Percentiles rank a stretch among this genome's conserved stretches.
These are phyloP conservation scores for Papilio machaon DNA, from an alignment of 1,140 invertebrate species.

Conservation along the genomic window DNA sequence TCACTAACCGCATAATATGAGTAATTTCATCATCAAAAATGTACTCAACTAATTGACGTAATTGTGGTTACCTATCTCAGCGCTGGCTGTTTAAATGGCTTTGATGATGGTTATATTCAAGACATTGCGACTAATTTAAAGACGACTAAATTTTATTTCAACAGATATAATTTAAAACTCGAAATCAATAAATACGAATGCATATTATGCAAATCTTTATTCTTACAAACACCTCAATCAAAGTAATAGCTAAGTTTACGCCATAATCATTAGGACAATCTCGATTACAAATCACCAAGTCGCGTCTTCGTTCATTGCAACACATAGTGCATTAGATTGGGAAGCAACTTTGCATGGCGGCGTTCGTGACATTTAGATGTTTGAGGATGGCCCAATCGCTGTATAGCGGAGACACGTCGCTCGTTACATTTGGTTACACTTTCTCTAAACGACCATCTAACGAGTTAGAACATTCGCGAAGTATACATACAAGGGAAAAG, in stretches of 20 bases:
- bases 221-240: neutral
- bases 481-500: neutral
- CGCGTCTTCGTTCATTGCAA: neutral
- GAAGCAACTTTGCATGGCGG: slow-evolving; percentile 15
- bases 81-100: neutral
- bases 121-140: neutral
- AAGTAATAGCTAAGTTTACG: neutral
- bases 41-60: neutral
- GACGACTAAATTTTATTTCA: neutral
- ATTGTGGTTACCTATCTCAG: neutral
- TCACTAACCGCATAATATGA: neutral
- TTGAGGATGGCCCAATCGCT: slow-evolving; percentile 31
- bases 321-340: slow-evolving; percentile 19
- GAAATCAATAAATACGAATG: neutral
- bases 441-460: slow-evolving; percentile 52
- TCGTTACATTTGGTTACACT: slow-evolving; percentile 55
- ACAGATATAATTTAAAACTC: neutral
- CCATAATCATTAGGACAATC: slow-evolving; percentile 26
- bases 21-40: neutral
- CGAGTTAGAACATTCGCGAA: slow-evolving; percentile 47
- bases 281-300: slow-evolving; percentile 31
- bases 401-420: slow-evolving; percentile 27
- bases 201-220: neutral
- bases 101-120: neutral
- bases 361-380: slow-evolving; percentile 37